Conservation (phyloP, 2,888 invertebrate genomes). For the Halocaridina rubra region DNA sequence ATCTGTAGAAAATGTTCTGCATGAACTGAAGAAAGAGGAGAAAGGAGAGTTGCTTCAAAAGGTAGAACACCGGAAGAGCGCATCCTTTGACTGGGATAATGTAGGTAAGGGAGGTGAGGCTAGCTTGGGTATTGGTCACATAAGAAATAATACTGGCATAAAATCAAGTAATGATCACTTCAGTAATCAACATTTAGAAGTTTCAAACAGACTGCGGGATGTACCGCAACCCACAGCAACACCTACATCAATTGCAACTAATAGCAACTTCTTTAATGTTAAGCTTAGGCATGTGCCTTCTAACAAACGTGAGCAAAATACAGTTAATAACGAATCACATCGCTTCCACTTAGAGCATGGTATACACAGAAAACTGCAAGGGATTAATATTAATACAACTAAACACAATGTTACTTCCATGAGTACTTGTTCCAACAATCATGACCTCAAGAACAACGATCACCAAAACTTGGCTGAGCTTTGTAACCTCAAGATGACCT, state of each 20-base stretch:
- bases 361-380: slow-evolving; percentile 28
- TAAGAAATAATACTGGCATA: not conserved
- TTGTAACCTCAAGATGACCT: too few species aligned
- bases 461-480: too few species aligned
- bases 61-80: slow-evolving; percentile 52
- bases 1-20: slow-evolving; percentile 55
- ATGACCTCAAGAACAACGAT: too few species aligned
- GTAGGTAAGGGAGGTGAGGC: slow-evolving; percentile 55
- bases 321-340: slow-evolving; percentile 40
- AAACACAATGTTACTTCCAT: slow-evolving; percentile 26
- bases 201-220: not conserved
- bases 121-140: slow-evolving; percentile 33
- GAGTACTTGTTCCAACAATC: not conserved
- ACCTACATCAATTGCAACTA: slow-evolving; percentile 16
- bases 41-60: slow-evolving; percentile 33
- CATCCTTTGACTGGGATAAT: slow-evolving; percentile 54
- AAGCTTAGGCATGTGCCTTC: slow-evolving; percentile 56
- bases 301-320: slow-evolving; percentile 27
- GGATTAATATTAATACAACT: not conserved
- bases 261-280: slow-evolving; percentile 55
- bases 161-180: slow-evolving; percentile 7
- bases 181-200: not conserved
- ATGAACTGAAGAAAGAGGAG: slow-evolving; percentile 51
- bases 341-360: slow-evolving; percentile 43
- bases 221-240: not conserved